phyloP scores from a whole-genome alignment of 2,113 vertebrate species.

The Paradoxurus hermaphroditus region DNA sequence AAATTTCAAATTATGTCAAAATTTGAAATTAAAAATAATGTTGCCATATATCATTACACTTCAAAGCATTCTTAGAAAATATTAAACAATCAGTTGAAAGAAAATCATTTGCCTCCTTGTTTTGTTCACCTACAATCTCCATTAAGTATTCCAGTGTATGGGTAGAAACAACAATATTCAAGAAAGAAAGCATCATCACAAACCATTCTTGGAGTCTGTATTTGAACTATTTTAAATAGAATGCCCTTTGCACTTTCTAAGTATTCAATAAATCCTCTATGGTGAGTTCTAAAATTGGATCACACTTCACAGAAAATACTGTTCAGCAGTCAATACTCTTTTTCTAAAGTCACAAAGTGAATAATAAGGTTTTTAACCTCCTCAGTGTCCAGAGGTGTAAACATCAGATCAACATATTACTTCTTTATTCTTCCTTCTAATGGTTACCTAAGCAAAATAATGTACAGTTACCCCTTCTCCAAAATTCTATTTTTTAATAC shows the following conservation, averaged over 20 bases:
- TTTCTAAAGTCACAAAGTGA: not conserved
- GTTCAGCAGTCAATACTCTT: not conserved
- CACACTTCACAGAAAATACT: not conserved
- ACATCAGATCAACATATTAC: not conserved
- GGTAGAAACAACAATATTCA: not conserved
- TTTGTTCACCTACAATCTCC: not conserved
- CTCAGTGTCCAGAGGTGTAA: not conserved
- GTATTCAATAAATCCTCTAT: not conserved
- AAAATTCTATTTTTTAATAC: conserved; percentile 35
- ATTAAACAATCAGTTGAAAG: not conserved
- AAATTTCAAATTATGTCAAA: not conserved
- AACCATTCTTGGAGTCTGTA: not conserved
- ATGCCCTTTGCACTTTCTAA: not conserved
- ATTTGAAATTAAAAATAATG: not conserved
- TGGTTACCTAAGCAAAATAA: not conserved
- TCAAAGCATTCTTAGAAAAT: conserved; percentile 39
- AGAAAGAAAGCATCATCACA: not conserved
- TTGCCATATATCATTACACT: not conserved
- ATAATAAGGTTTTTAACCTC: not conserved
- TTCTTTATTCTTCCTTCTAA: not conserved
- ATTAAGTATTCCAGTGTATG: not conserved
- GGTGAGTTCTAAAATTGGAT: not conserved
- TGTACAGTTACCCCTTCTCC: not conserved
- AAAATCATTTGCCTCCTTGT: not conserved
- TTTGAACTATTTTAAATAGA: not conserved